Base-by-base conservation (phyloP, 2,888 invertebrate species). In the Perizoma flavofasciatum region DNA sequence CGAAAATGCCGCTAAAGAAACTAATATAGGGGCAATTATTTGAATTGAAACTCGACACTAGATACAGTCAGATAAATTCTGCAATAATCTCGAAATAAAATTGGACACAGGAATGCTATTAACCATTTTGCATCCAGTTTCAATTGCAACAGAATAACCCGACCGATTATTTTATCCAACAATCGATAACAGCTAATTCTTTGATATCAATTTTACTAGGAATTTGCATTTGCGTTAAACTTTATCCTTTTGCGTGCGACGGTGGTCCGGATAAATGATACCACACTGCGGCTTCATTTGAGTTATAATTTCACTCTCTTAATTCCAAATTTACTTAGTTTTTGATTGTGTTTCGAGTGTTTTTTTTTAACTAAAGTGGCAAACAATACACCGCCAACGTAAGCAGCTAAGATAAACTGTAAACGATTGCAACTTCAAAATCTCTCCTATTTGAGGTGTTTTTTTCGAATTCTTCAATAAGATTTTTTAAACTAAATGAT, bases 161-260 rank as follows among this genome's bases (percentile, higher is more conserved):
- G n/a, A 48, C 47, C 22, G 22, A 22, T 22, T 22, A 22, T 22
- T 22, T 22, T 22, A 22, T 22, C 22, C 1, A 22, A 22, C 22
- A 48, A 35, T 35, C 35, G 10, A 48, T 48, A 48, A 48, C 35
- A 35, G 10, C 5, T n/a, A 10, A 48, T 10, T 11, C 47, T 48
- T 35, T 35, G 35, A 35, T 48, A 48, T 10, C 9, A 35, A 10
- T 48, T 35, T n/a, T 22, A 22, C 34, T 34, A 34, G 5, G 34
- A 34, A 52, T 55, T 52, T 43, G 39, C 47, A 43, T 58, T 50
- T 50, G 37, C 49, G 54, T 75, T 68, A 32, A 47, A 65, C 58
- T 49, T 44, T 65, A 66, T 22, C 22, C 59, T 49, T 44, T 65
- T 39, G 39, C 39, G 39, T 39, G 39, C 39, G 39, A 39, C 39